Base-by-base conservation (phyloP, 2,113 vertebrate genomes). In the Elachura formosa region DNA sequence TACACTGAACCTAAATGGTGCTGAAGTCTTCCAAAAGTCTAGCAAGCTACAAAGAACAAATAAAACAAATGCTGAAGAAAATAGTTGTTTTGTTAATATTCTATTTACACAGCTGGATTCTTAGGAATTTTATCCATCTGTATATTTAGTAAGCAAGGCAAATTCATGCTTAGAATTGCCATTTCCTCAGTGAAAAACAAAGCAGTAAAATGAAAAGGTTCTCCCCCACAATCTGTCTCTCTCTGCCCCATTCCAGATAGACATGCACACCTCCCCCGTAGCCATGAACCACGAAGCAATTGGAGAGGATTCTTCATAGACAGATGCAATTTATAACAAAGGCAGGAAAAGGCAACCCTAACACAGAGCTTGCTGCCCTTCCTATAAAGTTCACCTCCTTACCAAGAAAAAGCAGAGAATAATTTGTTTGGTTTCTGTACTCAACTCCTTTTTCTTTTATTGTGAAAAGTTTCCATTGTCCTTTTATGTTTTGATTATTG, bases 401-500 rank as follows among this genome's bases (percentile, higher is more conserved):
- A 96, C 82, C 73, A 90, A 96, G 85, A 94, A 90, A 96, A 95
- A 94, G 72, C 75, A 94, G 69, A 83, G 87, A 80, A 90, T 91
- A 96, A 87, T 91, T 89, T 94, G 93, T 93, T 95, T 87, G 84
- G 79, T 94, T 88, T 96, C 88, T 96, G 84, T 94, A 89, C 78
- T 93, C 92, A 82, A 89, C 89, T 95, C 86, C 77, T 89, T 93
- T 84, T 96, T 93, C 81, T 94, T 94, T 84, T 92, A 96, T 96
- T 95, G 91, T 91, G 85, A 95, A 95, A 96, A 87, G 85, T 96
- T 97, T 96, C 97, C 96, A 96, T 96, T 96, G 96, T 96, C 91
- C 96, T 97, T 96, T 96, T 93, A 95, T 96, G 94, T 96, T 97
- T 96, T 96, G 93, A 95, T 96, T 96, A 96, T 84, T 91, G 84